Base-by-base conservation (phyloP, 1,140 invertebrate genomes). In the Heliconius eleuchia region DNA sequence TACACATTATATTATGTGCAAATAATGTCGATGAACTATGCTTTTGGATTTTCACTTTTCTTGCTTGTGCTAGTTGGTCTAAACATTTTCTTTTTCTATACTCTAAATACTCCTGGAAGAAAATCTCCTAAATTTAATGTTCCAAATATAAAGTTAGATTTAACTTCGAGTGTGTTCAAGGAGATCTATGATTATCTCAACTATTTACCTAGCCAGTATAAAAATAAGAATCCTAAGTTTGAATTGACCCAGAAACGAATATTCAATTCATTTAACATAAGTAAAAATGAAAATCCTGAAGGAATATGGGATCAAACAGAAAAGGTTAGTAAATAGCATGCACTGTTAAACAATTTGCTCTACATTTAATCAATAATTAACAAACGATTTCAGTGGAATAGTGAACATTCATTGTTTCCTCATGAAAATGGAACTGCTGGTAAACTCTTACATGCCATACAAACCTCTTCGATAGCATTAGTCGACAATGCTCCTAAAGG, bases 401-500 rank as follows among this genome's bases (percentile, higher is more conserved):
- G 95, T 89, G 94, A 96, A 66, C 95, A 96, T 71, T 95, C 96
- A 78, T 93, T 98, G 71, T 96, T 96, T 89, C 97, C 97, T 18
- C 85, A 96, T 74, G 93, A 95, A 80, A 95, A 96, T 86, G 95
- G 95, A 19, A 95, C 95, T 50, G 93, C 97, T 84, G 97, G 97
- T 55, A 96, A 96, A 84, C 95, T 98, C 77, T 89, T 99, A 27
- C 91, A 96, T 66, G 96, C 96, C 18, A 93, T 99, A 83, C 95
- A 96, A 57, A 96, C 94, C 73, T 95, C 96, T 42, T 96, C 96
- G 87, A 97, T 99, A 83, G 94, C 96, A 3, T 92, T 96, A 76
- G 97, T 97, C 18, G 97, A 97, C 90, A 97, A 97, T 92, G 96
- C 96, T 89, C 96, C 89, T 73, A 95, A 96, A 89, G 98, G 98